A percentile compares a stretch with the other conserved stretches of the same genome.
phyloP scores from a whole-genome alignment of 2,113 vertebrate species.

The Baryphthengus martii region DNA sequence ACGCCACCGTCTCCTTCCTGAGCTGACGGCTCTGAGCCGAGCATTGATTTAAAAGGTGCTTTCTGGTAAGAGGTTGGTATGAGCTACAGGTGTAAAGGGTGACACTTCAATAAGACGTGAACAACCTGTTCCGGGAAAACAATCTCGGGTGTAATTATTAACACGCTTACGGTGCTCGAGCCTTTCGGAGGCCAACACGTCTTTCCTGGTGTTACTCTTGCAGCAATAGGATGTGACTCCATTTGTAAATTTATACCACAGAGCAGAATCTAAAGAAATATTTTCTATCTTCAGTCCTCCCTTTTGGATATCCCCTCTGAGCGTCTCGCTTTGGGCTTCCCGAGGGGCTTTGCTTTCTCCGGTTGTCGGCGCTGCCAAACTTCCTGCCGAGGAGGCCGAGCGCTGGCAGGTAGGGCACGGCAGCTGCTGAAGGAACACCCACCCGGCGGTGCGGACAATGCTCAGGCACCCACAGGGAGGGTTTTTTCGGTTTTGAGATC shows the following conservation, averaged over 20 bases:
- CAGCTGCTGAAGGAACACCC: neutral
- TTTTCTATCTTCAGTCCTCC: neutral
- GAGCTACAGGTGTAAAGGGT: neutral
- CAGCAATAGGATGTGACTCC: neutral
- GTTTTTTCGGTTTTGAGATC: neutral
- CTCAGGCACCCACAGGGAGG: neutral
- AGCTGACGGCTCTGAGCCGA: neutral
- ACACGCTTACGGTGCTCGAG: neutral
- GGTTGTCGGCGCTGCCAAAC: neutral
- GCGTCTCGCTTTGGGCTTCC: fast-evolving
- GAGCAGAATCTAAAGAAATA: neutral
- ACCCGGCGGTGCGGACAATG: neutral
- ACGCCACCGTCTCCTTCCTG: too few relatives aligned
- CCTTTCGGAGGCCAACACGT: neutral
- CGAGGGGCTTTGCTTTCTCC: neutral
- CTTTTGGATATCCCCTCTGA: neutral
- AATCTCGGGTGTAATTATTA: neutral
- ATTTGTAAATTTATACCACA: neutral
- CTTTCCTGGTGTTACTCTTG: neutral
- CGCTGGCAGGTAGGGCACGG: neutral
- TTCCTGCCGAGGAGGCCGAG: neutral
- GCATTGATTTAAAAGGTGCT: neutral
- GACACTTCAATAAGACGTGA: neutral
- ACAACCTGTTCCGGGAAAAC: neutral
- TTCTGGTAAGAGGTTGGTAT: neutral